A percentile compares a stretch with the other conserved stretches of the same genome.
Evolutionary conservation across 1,140 invertebrate species (phyloP).

Genomic region (Dysdera silvatica): DNA sequence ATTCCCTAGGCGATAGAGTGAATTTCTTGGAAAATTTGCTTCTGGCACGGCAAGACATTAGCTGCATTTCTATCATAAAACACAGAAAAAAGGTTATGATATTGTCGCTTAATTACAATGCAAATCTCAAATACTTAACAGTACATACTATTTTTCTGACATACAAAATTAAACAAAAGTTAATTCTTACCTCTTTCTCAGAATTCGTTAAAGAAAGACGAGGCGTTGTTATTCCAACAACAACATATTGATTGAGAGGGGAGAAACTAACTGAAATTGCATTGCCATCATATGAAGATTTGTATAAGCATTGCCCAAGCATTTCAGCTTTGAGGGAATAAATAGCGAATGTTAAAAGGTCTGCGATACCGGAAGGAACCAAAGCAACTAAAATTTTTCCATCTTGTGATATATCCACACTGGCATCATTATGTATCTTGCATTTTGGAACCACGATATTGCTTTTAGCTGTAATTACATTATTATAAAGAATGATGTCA

Average conservation of each 20-base stretch:
- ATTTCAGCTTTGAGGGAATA: slow-evolving; percentile 66
- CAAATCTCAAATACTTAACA: too few species aligned
- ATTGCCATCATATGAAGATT: slow-evolving; percentile 63
- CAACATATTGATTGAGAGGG: slow-evolving; percentile 62
- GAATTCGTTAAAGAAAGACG: slow-evolving; percentile 39
- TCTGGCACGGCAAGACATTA: too few species aligned
- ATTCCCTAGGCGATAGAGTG: too few species aligned
- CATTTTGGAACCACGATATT: slow-evolving; percentile 73
- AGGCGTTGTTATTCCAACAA: slow-evolving; percentile 65
- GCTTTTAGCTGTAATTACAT: slow-evolving; percentile 53
- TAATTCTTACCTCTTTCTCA: too few species aligned
- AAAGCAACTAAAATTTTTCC: slow-evolving; percentile 67
- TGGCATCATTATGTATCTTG: slow-evolving; percentile 78
- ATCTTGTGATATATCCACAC: slow-evolving; percentile 72
- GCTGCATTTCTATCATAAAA: too few species aligned
- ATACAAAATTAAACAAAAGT: too few species aligned
- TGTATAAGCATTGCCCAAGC: slow-evolving; percentile 66
- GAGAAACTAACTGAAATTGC: slow-evolving; percentile 75
- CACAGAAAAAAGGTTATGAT: too few species aligned
- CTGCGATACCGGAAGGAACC: slow-evolving; percentile 51
- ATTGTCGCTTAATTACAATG: too few species aligned
- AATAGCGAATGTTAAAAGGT: slow-evolving; percentile 56
- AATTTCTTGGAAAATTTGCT: too few species aligned
- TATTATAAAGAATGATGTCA: slow-evolving; percentile 21
- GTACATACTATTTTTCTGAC: too few species aligned